Percentiles rank a stretch among this genome's conserved stretches.
phyloP scores from a whole-genome alignment of 2,113 vertebrate genomes.

The Actenoides lindsayi region DNA sequence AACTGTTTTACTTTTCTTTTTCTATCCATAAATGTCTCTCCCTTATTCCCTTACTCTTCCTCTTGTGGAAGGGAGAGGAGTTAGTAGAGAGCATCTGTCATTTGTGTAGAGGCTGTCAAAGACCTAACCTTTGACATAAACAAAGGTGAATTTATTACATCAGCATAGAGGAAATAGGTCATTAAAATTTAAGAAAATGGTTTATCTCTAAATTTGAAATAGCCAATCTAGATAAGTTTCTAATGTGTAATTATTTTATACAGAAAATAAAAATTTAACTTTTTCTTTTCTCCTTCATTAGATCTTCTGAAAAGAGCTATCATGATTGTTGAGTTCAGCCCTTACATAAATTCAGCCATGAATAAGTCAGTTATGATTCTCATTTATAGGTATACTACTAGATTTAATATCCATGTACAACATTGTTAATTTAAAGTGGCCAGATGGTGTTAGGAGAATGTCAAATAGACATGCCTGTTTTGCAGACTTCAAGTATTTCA shows the following conservation, averaged over 20 bases:
- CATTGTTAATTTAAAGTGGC: not conserved
- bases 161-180: not conserved
- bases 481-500: not conserved
- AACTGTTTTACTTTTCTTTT: too few relatives aligned
- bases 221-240: fast-evolving
- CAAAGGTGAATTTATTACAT: not conserved
- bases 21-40: too few relatives aligned
- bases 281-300: not conserved
- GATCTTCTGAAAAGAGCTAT: not conserved
- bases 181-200: not conserved
- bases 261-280: not conserved
- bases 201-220: not conserved
- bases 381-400: not conserved
- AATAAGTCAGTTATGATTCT: not conserved
- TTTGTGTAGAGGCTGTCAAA: too few relatives aligned
- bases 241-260: not conserved
- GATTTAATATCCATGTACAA: not conserved
- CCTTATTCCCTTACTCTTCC: too few relatives aligned
- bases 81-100: too few relatives aligned
- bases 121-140: not conserved
- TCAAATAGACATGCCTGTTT: not conserved
- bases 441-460: not conserved
- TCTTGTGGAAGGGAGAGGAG: too few relatives aligned
- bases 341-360: not conserved
- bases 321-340: not conserved